Percentiles rank a stretch among this genome's conserved stretches.
phyloP scores from a whole-genome alignment of 2,888 invertebrate species.

The Pyrrhia umbra region DNA sequence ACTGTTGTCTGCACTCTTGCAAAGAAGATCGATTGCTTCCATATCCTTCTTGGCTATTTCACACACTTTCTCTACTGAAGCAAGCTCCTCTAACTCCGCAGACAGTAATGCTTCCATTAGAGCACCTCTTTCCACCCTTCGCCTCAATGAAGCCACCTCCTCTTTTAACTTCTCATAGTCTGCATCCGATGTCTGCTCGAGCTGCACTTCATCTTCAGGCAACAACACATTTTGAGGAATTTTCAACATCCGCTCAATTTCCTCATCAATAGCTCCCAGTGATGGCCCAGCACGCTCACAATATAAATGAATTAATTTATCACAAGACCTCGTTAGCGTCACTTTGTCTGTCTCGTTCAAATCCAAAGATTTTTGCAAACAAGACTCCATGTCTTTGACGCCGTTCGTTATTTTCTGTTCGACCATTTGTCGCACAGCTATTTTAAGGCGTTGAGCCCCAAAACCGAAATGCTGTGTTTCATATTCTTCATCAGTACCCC shows the following conservation, averaged over 20 bases:
- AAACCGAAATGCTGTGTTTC: conserved; percentile 88
- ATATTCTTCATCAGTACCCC: conserved; percentile 86
- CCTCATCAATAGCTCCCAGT: conserved; percentile 77
- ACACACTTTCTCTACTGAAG: conserved; percentile 79
- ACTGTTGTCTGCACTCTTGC: conserved; percentile 71
- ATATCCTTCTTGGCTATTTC: conserved; percentile 83
- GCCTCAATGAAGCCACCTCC: conserved; percentile 77
- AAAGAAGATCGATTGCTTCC: conserved; percentile 78
- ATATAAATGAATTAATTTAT: conserved; percentile 80
- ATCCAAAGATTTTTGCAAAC: conserved; percentile 77
- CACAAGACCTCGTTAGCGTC: conserved; percentile 79
- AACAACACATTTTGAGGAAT: conserved; percentile 83
- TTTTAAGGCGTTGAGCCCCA: conserved; percentile 84
- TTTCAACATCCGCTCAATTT: conserved; percentile 80
- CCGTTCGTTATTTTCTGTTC: conserved; percentile 83
- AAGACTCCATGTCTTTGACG: conserved; percentile 82
- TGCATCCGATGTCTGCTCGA: conserved; percentile 76
- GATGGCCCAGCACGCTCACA: conserved; percentile 82
- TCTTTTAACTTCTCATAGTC: conserved; percentile 80
- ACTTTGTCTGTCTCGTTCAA: conserved; percentile 82
- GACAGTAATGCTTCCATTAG: conserved; percentile 81
- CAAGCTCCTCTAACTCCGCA: conserved; percentile 81
- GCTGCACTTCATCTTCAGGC: conserved; percentile 83
- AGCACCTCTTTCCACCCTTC: conserved; percentile 81
- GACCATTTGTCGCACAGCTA: conserved; percentile 84